A percentile compares a stretch with the other conserved stretches of the same genome.
Conservation (phyloP, 2,888 invertebrate genomes). For the Vannuccia rotundouncinata region DNA sequence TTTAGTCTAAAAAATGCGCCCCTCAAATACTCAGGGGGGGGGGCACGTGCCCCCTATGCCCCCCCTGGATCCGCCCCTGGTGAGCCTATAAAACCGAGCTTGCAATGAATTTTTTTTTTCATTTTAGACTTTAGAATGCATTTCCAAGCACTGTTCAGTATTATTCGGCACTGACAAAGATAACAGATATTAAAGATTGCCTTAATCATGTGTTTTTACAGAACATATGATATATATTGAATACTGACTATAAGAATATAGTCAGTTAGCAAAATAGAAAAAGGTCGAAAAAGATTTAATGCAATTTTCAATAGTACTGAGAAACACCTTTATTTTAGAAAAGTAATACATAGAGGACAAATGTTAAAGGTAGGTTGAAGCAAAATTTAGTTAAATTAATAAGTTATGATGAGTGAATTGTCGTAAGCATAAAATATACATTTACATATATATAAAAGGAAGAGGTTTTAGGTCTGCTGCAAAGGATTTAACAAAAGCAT, state of each 20-base stretch:
- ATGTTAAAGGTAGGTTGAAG: slow-evolving; percentile 24
- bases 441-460: slow-evolving; percentile 5
- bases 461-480: neutral
- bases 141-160: slow-evolving; percentile 6
- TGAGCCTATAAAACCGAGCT: slow-evolving; percentile 16
- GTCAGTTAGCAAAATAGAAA: slow-evolving; percentile 21
- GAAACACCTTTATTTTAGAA: slow-evolving; percentile 23
- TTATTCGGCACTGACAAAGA: slow-evolving; percentile 5
- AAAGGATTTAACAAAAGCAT: slow-evolving; percentile 26
- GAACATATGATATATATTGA: slow-evolving; percentile 6
- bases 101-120: neutral
- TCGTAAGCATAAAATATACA: slow-evolving; percentile 20
- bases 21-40: neutral
- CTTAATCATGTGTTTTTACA: slow-evolving; percentile 11
- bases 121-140: slow-evolving; percentile 14
- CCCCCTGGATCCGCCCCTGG: neutral
- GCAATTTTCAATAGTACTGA: slow-evolving; percentile 20
- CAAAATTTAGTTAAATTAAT: slow-evolving; percentile 23
- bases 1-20: neutral
- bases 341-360: slow-evolving; percentile 23
- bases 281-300: slow-evolving; percentile 23
- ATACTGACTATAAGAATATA: neutral
- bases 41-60: neutral
- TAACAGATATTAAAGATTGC: slow-evolving; percentile 12
- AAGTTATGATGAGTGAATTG: slow-evolving; percentile 19